Percentiles rank a stretch among this genome's conserved stretches.
Conservation (phyloP, 2,113 vertebrate genomes). For the Eonycteris spelaea region DNA sequence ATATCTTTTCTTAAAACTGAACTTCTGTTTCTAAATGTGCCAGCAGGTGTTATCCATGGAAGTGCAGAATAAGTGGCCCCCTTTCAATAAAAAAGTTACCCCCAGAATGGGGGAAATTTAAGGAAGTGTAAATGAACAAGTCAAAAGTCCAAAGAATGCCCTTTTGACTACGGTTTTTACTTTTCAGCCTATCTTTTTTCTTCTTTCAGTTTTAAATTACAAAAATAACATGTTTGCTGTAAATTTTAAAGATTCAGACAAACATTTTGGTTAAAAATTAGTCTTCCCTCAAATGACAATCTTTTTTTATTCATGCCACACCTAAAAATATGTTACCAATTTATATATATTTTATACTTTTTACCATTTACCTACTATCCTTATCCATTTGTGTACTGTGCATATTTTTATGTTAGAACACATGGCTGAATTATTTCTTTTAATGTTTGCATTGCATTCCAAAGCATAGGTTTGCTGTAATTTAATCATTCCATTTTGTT, state of each 20-base stretch:
- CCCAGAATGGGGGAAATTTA: background rate
- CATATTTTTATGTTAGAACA: constrained; percentile 7
- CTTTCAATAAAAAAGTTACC: background rate
- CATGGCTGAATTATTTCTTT: background rate
- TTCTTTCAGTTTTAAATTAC: background rate
- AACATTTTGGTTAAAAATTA: background rate
- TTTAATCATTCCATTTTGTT: constrained; percentile 2
- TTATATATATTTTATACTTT: background rate
- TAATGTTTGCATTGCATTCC: background rate
- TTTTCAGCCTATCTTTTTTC: background rate
- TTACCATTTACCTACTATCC: background rate
- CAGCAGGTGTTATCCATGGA: background rate
- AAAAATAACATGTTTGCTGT: background rate
- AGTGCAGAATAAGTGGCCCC: background rate
- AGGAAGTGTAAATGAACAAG: background rate
- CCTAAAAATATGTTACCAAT: background rate
- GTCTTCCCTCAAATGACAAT: background rate
- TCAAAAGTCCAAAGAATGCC: background rate
- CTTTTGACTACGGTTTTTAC: background rate
- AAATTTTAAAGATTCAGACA: background rate
- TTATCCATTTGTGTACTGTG: background rate
- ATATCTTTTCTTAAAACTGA: constrained; percentile 27
- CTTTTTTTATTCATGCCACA: background rate
- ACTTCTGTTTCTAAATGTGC: constrained; percentile 29
- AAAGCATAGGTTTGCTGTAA: background rate